Conservation (phyloP, 2,888 invertebrate species). For the Cephus pulcher region DNA sequence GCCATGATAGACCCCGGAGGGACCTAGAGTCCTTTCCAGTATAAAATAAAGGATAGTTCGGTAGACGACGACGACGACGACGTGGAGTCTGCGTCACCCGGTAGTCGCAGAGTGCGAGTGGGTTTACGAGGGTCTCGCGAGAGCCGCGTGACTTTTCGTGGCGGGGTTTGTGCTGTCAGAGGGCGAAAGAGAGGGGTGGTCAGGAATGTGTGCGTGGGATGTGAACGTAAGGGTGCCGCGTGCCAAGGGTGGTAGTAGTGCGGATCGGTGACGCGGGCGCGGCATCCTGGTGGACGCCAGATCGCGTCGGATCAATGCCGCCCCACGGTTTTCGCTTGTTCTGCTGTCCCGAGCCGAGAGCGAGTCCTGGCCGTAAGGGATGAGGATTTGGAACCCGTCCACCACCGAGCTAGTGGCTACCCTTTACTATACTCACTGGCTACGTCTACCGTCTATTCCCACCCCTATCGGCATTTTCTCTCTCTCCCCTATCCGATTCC, state of each 20-base stretch:
- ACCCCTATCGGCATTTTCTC: slow-evolving; percentile 23
- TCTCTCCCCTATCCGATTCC: slow-evolving; percentile 17
- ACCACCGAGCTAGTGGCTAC: slow-evolving; percentile 33
- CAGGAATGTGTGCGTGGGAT: background rate
- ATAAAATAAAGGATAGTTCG: no score
- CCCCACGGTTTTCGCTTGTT: slow-evolving; percentile 9
- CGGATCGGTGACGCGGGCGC: slow-evolving; percentile 26
- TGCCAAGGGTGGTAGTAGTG: background rate
- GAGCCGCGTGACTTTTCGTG: no score
- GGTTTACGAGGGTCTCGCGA: no score
- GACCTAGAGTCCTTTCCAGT: no score
- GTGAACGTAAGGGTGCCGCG: background rate
- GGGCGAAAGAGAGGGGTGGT: no score
- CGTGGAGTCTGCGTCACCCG: no score
- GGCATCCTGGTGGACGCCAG: slow-evolving; percentile 32
- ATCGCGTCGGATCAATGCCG: slow-evolving; percentile 43
- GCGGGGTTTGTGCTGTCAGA: no score
- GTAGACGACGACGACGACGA: no score
- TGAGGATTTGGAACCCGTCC: slow-evolving; percentile 45
- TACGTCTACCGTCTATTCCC: background rate
- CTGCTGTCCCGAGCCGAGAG: slow-evolving; percentile 4
- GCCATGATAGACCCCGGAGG: no score
- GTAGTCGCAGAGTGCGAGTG: no score
- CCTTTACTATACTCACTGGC: background rate
- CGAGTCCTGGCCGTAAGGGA: slow-evolving; percentile 22